phyloP scores from a whole-genome alignment of 2,888 invertebrate genomes.

The Isotomurus palustris region DNA sequence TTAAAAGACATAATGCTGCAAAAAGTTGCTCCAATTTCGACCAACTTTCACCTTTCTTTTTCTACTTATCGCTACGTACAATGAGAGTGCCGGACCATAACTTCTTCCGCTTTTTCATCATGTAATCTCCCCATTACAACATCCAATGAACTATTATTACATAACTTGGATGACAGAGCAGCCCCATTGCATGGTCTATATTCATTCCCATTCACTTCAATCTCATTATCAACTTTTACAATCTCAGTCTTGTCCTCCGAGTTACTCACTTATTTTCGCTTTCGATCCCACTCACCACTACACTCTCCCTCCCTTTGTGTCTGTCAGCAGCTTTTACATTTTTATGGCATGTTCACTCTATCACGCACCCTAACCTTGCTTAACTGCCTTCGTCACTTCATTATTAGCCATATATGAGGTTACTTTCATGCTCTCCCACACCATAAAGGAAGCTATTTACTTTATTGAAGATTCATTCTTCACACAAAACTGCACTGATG shows the following conservation, averaged over 20 bases:
- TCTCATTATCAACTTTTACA: slow-evolving; percentile 11
- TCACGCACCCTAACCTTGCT: too few relatives aligned
- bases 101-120: slow-evolving; percentile 8
- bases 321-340: slow-evolving; percentile 6
- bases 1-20: slow-evolving; percentile 10
- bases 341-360: background rate
- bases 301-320: background rate
- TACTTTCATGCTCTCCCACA: too few relatives aligned
- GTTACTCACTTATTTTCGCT: too few relatives aligned
- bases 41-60: slow-evolving; percentile 7
- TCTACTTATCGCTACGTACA: slow-evolving; percentile 1
- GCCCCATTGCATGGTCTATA: background rate
- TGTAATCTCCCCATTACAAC: background rate
- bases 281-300: background rate
- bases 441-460: too few relatives aligned
- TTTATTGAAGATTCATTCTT: too few relatives aligned
- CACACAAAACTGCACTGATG: too few relatives aligned
- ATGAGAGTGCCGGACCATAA: slow-evolving; percentile 7
- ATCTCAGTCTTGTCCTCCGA: background rate
- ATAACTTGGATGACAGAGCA: background rate
- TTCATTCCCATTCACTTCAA: background rate
- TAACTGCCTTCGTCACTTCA: too few relatives aligned
- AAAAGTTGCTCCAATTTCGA: slow-evolving; percentile 15
- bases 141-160: background rate
- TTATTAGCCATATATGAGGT: too few relatives aligned